Evolutionary conservation across 2,113 vertebrate species (phyloP).

Genomic region (Bothrops jararaca): DNA sequence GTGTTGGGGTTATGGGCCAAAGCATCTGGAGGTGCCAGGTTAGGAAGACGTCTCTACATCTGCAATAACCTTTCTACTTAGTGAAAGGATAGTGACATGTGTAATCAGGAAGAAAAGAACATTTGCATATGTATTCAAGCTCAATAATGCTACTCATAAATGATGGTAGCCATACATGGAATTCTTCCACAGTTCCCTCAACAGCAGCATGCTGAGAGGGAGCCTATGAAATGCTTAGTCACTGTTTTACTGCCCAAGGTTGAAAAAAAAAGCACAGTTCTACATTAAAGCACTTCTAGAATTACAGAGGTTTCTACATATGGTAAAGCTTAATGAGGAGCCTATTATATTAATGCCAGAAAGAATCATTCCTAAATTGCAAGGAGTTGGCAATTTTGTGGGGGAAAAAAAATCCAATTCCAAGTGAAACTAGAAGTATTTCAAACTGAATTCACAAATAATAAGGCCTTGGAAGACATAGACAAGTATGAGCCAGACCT

Average conservation of each 20-base stretch:
- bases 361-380: not conserved
- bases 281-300: not conserved
- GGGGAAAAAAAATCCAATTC: not conserved
- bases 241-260: not conserved
- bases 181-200: not conserved
- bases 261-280: not conserved
- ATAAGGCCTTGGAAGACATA: not conserved
- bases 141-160: not conserved
- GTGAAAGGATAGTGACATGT: not conserved
- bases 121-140: not conserved
- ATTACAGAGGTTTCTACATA: not conserved
- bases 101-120: not conserved
- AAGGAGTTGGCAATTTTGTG: not conserved
- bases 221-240: conserved; percentile 7
- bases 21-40: not conserved
- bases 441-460: conserved; percentile 12
- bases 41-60: not conserved
- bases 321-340: conserved; percentile 2
- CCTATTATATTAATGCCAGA: not conserved
- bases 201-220: not conserved
- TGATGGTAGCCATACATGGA: not conserved
- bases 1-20: not conserved
- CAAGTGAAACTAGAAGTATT: conserved; percentile 4
- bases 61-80: not conserved
- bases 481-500: not conserved